Conservation (phyloP, 2,888 invertebrate genomes). For the Strigamia transsilvanica region DNA sequence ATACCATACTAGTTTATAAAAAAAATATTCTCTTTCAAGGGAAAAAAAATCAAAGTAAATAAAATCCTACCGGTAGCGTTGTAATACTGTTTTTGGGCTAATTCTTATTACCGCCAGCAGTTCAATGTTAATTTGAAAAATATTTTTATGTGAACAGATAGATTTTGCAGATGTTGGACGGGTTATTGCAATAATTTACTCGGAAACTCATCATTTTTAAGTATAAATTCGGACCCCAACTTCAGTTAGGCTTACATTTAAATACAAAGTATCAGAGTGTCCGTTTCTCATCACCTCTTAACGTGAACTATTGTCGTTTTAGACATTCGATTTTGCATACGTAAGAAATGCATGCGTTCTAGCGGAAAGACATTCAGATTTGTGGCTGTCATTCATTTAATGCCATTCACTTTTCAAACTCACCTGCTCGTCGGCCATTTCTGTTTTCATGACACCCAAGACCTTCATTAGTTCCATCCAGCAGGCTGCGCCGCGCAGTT, state of each 20-base stretch:
- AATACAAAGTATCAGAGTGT: constrained; percentile 6
- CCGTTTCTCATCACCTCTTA: background rate
- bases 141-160: background rate
- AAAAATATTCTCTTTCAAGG: background rate
- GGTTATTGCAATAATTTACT: background rate
- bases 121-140: background rate
- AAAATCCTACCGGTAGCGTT: background rate
- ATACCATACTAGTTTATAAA: background rate
- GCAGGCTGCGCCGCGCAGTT: constrained; percentile 21
- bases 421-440: constrained; percentile 56
- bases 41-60: background rate
- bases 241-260: constrained; percentile 20
- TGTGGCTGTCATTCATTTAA: constrained; percentile 22
- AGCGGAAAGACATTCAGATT: background rate
- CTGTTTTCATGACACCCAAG: constrained; percentile 52
- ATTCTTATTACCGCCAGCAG: background rate
- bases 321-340: constrained; percentile 6
- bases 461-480: constrained; percentile 24
- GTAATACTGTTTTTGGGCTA: background rate
- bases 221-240: background rate
- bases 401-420: constrained; percentile 46
- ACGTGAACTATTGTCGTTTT: background rate
- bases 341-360: constrained; percentile 9
- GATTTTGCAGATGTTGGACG: background rate
- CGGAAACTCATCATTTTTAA: background rate